A percentile compares a stretch with the other conserved stretches of the same genome.
Evolutionary conservation across 2,113 vertebrate genomes (phyloP).

Genomic region (Calonectris borealis): DNA sequence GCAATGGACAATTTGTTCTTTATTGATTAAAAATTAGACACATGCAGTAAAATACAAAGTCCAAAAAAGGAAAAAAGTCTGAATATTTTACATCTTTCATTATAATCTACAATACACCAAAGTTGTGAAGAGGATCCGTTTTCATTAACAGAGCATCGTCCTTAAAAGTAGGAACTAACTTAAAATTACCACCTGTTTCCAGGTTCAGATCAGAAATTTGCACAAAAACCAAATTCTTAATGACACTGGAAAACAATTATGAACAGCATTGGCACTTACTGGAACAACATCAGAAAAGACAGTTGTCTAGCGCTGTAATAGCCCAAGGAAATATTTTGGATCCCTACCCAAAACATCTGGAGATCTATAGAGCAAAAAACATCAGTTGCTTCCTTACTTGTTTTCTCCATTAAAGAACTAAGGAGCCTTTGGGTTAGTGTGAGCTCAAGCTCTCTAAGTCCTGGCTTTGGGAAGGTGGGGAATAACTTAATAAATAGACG

Average conservation of each 20-base stretch:
- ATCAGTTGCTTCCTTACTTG: not conserved
- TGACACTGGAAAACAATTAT: constrained; percentile 63
- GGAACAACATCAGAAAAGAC: constrained; percentile 56
- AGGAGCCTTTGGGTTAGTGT: not conserved
- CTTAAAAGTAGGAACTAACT: constrained; percentile 64
- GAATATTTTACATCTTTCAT: constrained; percentile 83
- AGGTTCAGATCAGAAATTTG: constrained; percentile 72
- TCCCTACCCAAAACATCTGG: constrained; percentile 32
- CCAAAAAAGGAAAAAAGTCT: constrained; percentile 72
- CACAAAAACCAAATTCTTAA: constrained; percentile 60
- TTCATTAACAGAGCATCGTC: constrained; percentile 64
- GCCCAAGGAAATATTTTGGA: constrained; percentile 33
- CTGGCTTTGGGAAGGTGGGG: not conserved
- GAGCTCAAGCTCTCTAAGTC: constrained; percentile 37
- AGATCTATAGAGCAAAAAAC: constrained; percentile 6
- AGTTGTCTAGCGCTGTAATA: constrained; percentile 60
- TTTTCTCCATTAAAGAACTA: not conserved
- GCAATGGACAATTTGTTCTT: constrained; percentile 82
- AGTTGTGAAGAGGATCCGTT: constrained; percentile 67
- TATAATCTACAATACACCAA: constrained; percentile 76
- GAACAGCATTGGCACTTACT: constrained; percentile 74
- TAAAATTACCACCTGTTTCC: constrained; percentile 69
- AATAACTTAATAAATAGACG: constrained; percentile 35
- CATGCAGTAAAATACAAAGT: constrained; percentile 92
- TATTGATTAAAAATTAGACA: constrained; percentile 95